Evolutionary conservation across 2,888 invertebrate genomes (phyloP).

Genomic region (Pelosia muscerda): DNA sequence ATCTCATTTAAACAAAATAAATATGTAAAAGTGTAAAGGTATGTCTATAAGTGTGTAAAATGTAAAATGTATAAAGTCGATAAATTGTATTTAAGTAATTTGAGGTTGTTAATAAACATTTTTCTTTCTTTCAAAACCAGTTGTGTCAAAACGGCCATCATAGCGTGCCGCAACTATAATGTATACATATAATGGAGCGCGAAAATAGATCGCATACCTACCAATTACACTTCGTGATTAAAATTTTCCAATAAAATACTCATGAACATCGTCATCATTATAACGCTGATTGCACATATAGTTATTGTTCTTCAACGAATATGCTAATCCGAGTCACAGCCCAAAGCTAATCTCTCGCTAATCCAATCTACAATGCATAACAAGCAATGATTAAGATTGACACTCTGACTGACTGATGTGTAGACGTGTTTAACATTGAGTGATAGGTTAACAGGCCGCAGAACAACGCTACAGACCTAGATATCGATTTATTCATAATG

Average conservation of each 20-base stretch:
- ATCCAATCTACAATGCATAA: conserved; percentile 29
- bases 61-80: no score
- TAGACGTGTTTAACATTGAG: conserved; percentile 30
- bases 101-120: no score
- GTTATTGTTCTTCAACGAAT: background rate
- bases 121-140: no score
- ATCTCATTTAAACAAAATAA: no score
- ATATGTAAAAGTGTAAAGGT: no score
- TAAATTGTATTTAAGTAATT: no score
- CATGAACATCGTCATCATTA: background rate
- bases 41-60: no score
- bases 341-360: background rate
- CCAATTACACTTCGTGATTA: background rate
- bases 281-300: background rate
- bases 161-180: no score
- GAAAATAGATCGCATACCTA: no score
- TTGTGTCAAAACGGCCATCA: no score
- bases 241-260: background rate
- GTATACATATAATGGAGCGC: no score
- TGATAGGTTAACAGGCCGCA: conserved; percentile 24
- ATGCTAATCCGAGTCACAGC: background rate
- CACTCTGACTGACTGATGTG: conserved; percentile 19
- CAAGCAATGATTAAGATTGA: conserved; percentile 42
- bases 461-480: conserved; percentile 13
- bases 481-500: conserved; percentile 23